Evolutionary conservation across 1,140 invertebrate genomes (phyloP).

Genomic region (Leptopilina clavipes): DNA sequence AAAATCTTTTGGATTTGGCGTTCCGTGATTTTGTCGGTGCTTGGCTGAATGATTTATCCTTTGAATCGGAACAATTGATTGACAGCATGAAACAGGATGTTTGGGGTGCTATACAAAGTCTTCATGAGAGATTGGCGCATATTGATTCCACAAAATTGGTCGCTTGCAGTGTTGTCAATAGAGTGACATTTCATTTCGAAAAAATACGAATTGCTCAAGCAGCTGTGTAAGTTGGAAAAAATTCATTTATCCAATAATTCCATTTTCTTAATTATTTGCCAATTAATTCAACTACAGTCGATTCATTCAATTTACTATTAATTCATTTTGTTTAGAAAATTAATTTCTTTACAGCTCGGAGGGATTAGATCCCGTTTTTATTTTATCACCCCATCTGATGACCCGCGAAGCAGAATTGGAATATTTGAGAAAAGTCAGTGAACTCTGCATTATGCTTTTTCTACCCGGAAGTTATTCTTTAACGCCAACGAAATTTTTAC

Average conservation of each 20-base stretch:
- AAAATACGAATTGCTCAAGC: conserved; percentile 86
- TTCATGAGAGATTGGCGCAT: conserved; percentile 82
- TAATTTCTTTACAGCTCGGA: conserved; percentile 73
- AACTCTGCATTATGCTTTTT: conserved; percentile 87
- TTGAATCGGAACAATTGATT: conserved; percentile 76
- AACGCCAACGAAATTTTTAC: conserved; percentile 83
- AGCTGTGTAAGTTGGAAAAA: conserved; percentile 78
- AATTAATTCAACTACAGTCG: too few relatives aligned
- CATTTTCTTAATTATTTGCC: background rate
- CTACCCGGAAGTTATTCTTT: conserved; percentile 87
- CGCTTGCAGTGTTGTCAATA: conserved; percentile 86
- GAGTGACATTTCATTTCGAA: conserved; percentile 89
- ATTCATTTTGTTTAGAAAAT: background rate
- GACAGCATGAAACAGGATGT: conserved; percentile 86
- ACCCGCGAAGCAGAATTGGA: conserved; percentile 84
- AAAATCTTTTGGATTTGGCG: conserved; percentile 87
- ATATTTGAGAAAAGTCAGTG: conserved; percentile 87
- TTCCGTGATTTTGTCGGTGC: conserved; percentile 86
- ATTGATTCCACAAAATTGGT: conserved; percentile 89
- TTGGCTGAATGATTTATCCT: conserved; percentile 83
- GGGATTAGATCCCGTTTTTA: conserved; percentile 81
- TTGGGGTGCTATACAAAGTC: conserved; percentile 85
- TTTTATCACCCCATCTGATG: conserved; percentile 84
- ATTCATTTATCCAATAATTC: too few relatives aligned
- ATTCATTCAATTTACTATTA: too few relatives aligned